Conservation (phyloP, 2,113 vertebrate species). For the Craseonycteris thonglongyai region DNA sequence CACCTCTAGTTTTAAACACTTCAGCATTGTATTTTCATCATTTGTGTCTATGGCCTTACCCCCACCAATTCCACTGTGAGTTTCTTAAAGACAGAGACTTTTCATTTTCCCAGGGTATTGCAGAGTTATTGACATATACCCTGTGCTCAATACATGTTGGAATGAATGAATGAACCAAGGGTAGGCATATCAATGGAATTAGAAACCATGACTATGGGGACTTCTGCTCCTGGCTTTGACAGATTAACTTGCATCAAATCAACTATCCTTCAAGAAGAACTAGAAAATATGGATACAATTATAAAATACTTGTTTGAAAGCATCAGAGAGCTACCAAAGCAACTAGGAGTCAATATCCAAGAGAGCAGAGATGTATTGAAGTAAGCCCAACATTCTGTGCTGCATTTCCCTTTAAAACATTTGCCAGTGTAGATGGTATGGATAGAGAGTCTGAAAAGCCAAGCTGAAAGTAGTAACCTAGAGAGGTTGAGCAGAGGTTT, state of each 20-base stretch:
- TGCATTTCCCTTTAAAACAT: not conserved
- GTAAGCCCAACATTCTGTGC: not conserved
- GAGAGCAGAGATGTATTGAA: not conserved
- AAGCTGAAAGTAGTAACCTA: slow-evolving; percentile 7
- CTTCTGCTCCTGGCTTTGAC: slow-evolving; percentile 15
- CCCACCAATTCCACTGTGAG: not conserved
- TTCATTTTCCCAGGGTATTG: not conserved
- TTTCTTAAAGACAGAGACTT: not conserved
- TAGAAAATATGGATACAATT: slow-evolving; percentile 7
- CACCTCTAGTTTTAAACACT: not conserved
- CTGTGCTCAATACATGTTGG: not conserved
- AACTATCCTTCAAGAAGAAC: not conserved
- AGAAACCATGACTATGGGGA: not conserved
- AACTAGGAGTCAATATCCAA: not conserved
- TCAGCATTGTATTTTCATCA: slow-evolving; percentile 4
- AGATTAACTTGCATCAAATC: not conserved
- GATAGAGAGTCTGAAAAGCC: not conserved
- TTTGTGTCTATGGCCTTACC: not conserved
- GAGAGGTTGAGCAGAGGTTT: not conserved
- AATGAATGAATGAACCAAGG: not conserved
- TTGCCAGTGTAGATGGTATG: not conserved
- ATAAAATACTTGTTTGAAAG: not conserved
- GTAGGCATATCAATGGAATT: not conserved
- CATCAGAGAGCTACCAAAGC: not conserved
- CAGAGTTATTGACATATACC: not conserved